Base-by-base conservation (phyloP, 2,888 invertebrate genomes). In the Orthonevra nobilis region DNA sequence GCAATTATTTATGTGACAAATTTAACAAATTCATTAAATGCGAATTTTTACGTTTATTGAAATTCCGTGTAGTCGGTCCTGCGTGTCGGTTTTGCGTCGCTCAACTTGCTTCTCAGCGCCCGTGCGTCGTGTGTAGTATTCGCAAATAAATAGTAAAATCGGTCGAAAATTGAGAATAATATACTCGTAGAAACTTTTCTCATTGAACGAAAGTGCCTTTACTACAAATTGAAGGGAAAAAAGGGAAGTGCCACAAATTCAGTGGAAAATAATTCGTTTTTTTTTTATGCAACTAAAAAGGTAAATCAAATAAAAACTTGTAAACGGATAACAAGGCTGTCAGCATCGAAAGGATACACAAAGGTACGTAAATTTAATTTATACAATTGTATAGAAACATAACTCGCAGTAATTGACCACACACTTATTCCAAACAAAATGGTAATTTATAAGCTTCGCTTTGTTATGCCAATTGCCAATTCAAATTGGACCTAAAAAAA, bases 21-120 rank as follows among this genome's bases (percentile, higher is more conserved):
- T 73, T 68, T 66, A 68, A 79, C 61, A 34, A 63, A 56, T 56
- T 60, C 73, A 72, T 73, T 79, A 73, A 79, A 79, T 73, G 70
- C 48, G 60, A 66, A 61, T 79, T 79, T n/a, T 73, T 61, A 73
- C 48, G 79, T 61, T 79, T 48, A 73, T 73, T 73, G 66, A 68
- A 73, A 79, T 66, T 56, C 56, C 60, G 50, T 61, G 68, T 17
- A 46, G 58, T 42, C n/a, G n/a, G 42, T 28, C 17, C 23, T 58
- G 58, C 64, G 72, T 52, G 56, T 61, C 30, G 23, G 36, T 63
- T 44, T 50, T 17, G 36, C 23, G 30, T 14, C 23, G 34, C 17
- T 17, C 23, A 36, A n/a, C n/a, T n/a, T n/a, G n/a, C n/a, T n/a
- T n/a, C 48, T 28, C 54, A 9, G 50, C 14, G 61, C 56, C 17